Percentiles rank a stretch among this genome's conserved stretches.
phyloP scores from a whole-genome alignment of 2,797 vertebrate species.

The Coregonus sp. region DNA sequence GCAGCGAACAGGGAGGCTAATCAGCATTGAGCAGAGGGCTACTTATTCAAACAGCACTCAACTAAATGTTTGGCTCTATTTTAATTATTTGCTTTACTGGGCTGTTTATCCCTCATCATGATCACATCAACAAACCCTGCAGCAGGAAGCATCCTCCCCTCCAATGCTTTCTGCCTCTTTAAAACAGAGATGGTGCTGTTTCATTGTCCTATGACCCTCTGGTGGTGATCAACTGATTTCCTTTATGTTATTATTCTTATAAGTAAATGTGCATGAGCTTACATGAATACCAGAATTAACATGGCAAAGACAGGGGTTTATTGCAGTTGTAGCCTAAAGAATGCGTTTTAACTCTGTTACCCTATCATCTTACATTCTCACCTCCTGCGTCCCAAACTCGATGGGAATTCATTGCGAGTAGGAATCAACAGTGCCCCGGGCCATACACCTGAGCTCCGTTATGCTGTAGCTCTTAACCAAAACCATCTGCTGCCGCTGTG shows the following conservation, averaged over 20 bases:
- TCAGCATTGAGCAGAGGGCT: conserved; percentile 21
- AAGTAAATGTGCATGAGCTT: not conserved
- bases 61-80: conserved; percentile 33
- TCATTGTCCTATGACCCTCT: not conserved
- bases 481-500: conserved; percentile 66
- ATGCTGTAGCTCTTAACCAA: conserved; percentile 58
- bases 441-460: conserved; percentile 73
- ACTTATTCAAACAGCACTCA: conserved; percentile 21
- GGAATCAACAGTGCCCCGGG: conserved; percentile 52
- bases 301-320: not conserved
- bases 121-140: conserved; percentile 8
- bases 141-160: not conserved
- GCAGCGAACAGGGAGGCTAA: conserved; percentile 27
- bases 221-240: no score
- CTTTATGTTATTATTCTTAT: not conserved
- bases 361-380: conserved; percentile 42
- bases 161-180: not conserved
- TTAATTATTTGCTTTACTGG: conserved; percentile 55
- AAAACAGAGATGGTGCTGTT: not conserved
- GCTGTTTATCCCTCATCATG: conserved; percentile 18
- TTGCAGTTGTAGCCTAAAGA: not conserved
- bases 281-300: not conserved
- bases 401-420: conserved; percentile 43
- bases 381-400: conserved; percentile 39
- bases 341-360: not conserved